Evolutionary conservation across 2,888 invertebrate genomes (phyloP).

Genomic region (Priapulus caudatus): DNA sequence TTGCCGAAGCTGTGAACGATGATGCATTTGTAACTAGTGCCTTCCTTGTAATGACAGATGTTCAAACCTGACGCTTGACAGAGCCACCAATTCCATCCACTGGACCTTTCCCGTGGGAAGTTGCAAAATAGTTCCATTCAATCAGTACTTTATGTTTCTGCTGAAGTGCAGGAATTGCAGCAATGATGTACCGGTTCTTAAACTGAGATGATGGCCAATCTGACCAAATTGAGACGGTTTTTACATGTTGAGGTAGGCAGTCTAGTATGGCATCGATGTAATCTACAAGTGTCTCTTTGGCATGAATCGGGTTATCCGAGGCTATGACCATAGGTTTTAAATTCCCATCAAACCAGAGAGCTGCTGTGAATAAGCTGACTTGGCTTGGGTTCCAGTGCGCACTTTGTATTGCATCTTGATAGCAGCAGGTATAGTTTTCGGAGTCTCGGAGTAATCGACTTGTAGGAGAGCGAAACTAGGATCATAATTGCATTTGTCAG

Average conservation of each 20-base stretch:
- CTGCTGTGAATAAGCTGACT: slow-evolving; percentile 11
- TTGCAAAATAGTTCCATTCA: not conserved
- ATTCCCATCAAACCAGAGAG: slow-evolving; percentile 7
- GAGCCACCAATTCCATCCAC: not conserved
- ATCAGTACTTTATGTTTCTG: not conserved
- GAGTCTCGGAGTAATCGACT: no score
- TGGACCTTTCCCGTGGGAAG: not conserved
- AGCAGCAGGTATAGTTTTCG: no score
- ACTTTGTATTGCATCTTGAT: slow-evolving; percentile 8
- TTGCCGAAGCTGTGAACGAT: no score
- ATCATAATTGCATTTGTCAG: no score
- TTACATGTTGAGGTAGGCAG: not conserved
- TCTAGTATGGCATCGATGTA: slow-evolving; percentile 10
- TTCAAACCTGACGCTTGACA: not conserved
- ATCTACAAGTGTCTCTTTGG: slow-evolving; percentile 9
- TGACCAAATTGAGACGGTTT: slow-evolving; percentile 3
- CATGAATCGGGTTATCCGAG: slow-evolving; percentile 11
- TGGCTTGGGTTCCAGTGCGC: slow-evolving; percentile 10
- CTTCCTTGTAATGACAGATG: no score
- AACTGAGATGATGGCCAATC: slow-evolving; percentile 13
- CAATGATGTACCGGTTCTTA: slow-evolving; percentile 8
- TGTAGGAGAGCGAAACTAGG: no score
- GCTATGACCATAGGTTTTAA: slow-evolving; percentile 7
- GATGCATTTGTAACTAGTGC: no score
- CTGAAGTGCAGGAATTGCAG: not conserved